Evolutionary conservation across 2,797 vertebrate genomes (phyloP), one percentile per base, ranked within the genome.

Genomic region (Cossypha caffra): DNA sequence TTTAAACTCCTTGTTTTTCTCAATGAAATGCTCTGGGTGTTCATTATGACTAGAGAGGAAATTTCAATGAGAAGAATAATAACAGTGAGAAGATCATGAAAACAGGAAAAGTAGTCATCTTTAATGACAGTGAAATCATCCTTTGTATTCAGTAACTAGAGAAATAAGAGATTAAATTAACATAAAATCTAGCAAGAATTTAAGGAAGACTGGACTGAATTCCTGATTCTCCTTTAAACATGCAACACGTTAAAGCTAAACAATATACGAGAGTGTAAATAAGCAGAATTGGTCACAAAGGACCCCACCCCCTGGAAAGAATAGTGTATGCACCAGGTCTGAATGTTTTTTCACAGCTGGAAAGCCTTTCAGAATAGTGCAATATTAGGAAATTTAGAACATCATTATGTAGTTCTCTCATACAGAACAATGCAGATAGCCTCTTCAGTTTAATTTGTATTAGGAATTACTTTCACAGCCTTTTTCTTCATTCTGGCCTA

Each of bases 1-100:
- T 96, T 97, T 97, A 96, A 95, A 97, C 90, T 96, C 57, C 52
- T 96, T 62, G 4, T 97, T 97, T 97, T 97, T 90, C 91, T 96
- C 92, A 96, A 83, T 94, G 67, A 95, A 94, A 83, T 71, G 33
- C 59, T 73, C 50, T 12, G 16, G 81, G 69, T 87, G 64, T 68
- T 97, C 79, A 83, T 96, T 96, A 47, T 63, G 37, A 75, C n/a
- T 50, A 13, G 47, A 63, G 92, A 81, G 67, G 59, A 75, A 75
- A 57, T 24, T 84, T 93, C 88, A 73, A 18, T 90, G 51, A 88
- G 88, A 95, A 58, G 16, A 79, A 42, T 13, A 71, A 71, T 59
- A 68, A 77, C 50, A 17, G n/a, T 57, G 43, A 78, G 66, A 94
- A 75, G 48, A 88, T 79, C 25, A 85, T 48, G 43, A 67, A 94